Evolutionary conservation across 2,797 vertebrate genomes (phyloP).

Genomic region (Bucorvus abyssinicus): DNA sequence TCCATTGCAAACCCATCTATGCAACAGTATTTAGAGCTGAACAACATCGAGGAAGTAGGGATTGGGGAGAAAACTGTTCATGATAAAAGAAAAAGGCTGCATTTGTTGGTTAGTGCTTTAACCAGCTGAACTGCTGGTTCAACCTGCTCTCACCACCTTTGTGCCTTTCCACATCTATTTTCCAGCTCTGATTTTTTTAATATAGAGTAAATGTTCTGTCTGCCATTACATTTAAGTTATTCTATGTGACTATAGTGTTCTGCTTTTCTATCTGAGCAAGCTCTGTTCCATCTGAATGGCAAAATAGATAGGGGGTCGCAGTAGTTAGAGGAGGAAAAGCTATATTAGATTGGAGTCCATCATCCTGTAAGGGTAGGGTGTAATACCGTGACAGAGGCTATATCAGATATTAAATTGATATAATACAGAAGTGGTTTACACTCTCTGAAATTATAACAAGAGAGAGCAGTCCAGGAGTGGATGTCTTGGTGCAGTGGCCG

Average conservation of each 20-base stretch:
- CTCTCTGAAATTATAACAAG: slow-evolving; percentile 40
- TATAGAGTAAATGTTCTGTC: neutral
- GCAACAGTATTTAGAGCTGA: neutral
- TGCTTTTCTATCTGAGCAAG: slow-evolving; percentile 12
- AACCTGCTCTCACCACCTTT: neutral
- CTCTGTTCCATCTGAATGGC: slow-evolving; percentile 6
- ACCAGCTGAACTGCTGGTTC: neutral
- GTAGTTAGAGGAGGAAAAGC: slow-evolving; percentile 28
- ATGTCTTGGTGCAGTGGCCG: neutral
- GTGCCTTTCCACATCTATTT: neutral
- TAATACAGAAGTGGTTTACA: slow-evolving; percentile 17
- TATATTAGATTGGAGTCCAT: neutral
- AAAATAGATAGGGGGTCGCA: neutral
- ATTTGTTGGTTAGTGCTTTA: neutral
- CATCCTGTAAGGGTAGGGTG: neutral
- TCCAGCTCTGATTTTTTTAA: slow-evolving; percentile 16
- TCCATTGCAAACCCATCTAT: neutral
- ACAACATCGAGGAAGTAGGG: neutral
- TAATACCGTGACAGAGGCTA: neutral
- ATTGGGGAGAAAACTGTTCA: neutral
- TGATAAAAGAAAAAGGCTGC: neutral
- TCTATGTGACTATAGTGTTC: slow-evolving; percentile 6
- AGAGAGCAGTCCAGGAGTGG: neutral
- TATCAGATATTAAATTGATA: slow-evolving; percentile 40
- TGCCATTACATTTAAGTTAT: neutral